These are phyloP conservation scores for Cylas formicarius DNA, from an alignment of 1,140 invertebrate genomes.

Conservation along the genomic window DNA sequence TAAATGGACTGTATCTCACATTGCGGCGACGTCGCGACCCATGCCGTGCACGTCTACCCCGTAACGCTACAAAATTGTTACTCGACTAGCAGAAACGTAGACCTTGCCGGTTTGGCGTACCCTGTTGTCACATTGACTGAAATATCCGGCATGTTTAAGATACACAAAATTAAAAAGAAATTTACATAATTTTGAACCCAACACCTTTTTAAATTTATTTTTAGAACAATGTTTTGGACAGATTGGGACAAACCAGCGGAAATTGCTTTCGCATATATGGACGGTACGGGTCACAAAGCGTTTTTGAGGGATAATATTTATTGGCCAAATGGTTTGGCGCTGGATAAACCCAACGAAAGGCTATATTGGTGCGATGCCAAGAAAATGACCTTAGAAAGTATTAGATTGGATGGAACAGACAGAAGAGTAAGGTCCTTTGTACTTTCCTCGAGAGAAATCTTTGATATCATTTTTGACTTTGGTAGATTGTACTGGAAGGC, in stretches of 20 bases:
- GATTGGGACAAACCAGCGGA: slow-evolving; percentile 69
- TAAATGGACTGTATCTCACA: no score
- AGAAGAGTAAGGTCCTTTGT: slow-evolving; percentile 44
- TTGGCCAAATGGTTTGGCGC: slow-evolving; percentile 83
- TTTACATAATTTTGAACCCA: background rate
- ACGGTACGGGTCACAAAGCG: slow-evolving; percentile 56
- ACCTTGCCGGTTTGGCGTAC: no score
- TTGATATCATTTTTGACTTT: slow-evolving; percentile 6
- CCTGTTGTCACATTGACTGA: no score
- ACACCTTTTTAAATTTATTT: slow-evolving; percentile 18
- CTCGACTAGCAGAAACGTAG: no score
- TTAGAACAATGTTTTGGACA: slow-evolving; percentile 74
- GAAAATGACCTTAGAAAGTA: slow-evolving; percentile 63
- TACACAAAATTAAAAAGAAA: no score
- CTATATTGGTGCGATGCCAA: slow-evolving; percentile 76
- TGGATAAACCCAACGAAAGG: slow-evolving; percentile 76
- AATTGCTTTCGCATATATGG: slow-evolving; percentile 77
- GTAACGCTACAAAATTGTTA: no score
- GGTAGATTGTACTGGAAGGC: slow-evolving; percentile 47
- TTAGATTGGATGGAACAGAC: slow-evolving; percentile 66
- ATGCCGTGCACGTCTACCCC: no score
- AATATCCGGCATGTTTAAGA: no score
- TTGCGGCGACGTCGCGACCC: no score
- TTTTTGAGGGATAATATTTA: slow-evolving; percentile 59
- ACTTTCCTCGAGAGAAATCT: background rate